phyloP scores from a whole-genome alignment of 2,113 vertebrate species.

The Serinus canaria region DNA sequence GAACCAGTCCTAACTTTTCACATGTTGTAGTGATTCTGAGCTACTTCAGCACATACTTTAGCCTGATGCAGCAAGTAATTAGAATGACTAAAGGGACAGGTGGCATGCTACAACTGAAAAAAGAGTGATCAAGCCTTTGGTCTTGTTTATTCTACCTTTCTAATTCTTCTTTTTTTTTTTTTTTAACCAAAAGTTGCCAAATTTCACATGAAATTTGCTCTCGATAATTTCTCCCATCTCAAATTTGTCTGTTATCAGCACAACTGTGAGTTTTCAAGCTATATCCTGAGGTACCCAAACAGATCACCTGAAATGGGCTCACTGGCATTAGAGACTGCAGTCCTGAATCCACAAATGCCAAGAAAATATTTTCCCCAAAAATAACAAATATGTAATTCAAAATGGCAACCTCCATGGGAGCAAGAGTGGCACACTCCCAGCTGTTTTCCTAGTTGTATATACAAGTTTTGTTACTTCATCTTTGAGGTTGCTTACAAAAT shows the following conservation, averaged over 20 bases:
- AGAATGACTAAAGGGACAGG: neutral
- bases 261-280: neutral
- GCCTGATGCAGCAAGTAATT: slow-evolving; percentile 6
- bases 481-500: neutral
- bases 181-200: neutral
- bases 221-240: neutral
- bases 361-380: neutral
- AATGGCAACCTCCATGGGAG: neutral
- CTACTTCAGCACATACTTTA: slow-evolving; percentile 19
- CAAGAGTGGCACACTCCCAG: neutral
- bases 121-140: neutral
- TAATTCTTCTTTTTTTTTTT: neutral
- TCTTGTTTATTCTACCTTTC: neutral
- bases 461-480: neutral
- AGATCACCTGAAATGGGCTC: neutral
- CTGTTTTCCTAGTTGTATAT: neutral
- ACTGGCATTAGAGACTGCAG: neutral
- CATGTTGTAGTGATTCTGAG: neutral
- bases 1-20: neutral
- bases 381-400: neutral
- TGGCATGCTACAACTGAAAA: neutral
- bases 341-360: neutral
- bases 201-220: neutral
- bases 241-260: neutral
- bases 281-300: neutral